Conservation (phyloP, 2,113 vertebrate species). For the Myxocyprinus asiaticus region DNA sequence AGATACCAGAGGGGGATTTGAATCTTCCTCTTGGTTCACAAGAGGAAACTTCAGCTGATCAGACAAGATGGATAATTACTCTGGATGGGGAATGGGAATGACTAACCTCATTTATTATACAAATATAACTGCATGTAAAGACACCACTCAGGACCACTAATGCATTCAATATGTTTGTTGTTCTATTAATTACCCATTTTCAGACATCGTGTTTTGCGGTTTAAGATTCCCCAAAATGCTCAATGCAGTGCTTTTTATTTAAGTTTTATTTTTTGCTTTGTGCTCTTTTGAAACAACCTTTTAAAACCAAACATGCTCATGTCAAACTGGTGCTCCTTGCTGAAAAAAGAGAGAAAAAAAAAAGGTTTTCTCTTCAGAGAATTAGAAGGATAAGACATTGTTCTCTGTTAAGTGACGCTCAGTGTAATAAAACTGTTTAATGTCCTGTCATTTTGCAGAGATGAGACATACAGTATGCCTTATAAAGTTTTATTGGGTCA, state of each 20-base stretch:
- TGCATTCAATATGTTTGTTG: constrained; percentile 8
- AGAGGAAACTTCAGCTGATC: neutral
- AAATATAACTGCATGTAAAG: constrained; percentile 12
- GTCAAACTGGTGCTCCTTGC: neutral
- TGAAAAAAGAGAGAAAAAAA: no score
- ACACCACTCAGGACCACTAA: constrained; percentile 1
- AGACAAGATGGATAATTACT: neutral
- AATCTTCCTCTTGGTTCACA: constrained; percentile 5
- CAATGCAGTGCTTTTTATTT: no score
- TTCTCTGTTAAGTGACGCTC: neutral
- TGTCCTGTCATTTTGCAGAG: neutral
- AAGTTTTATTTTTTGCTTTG: no score
- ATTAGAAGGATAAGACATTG: neutral
- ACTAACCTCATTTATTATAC: constrained; percentile 14
- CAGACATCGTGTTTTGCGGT: neutral
- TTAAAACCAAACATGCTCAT: no score
- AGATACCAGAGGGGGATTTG: neutral
- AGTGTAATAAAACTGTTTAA: neutral
- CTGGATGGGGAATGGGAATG: neutral
- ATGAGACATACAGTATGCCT: neutral
- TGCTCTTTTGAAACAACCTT: no score
- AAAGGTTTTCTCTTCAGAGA: neutral
- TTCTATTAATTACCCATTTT: neutral
- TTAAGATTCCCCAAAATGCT: no score
- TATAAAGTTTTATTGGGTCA: neutral